Conservation (phyloP, 1,140 invertebrate genomes). For the Pentalonia nigronervosa region DNA sequence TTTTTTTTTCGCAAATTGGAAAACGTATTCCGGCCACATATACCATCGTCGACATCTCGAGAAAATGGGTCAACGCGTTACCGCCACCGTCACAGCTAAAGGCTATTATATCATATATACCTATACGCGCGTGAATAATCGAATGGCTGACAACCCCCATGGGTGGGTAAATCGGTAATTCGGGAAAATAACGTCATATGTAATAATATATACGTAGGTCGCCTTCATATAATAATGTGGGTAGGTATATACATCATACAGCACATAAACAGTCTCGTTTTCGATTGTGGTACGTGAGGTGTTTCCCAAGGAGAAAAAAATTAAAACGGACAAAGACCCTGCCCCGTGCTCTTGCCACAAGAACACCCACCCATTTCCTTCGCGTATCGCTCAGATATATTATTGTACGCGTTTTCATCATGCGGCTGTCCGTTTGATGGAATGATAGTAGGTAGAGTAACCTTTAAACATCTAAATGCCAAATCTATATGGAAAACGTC, state of each 20-base stretch:
- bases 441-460: neutral
- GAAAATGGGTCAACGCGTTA: neutral
- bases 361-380: neutral
- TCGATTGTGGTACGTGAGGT: neutral
- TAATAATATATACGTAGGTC: neutral
- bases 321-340: slow-evolving; percentile 11
- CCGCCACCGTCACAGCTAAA: neutral
- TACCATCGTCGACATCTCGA: neutral
- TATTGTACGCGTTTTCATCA: neutral
- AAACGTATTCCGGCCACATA: slow-evolving; percentile 45
- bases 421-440: slow-evolving; percentile 15
- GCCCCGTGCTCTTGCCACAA: no score
- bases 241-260: neutral
- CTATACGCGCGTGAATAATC: neutral
- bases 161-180: neutral
- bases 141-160: neutral
- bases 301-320: neutral
- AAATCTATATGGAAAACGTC: neutral
- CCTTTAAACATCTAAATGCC: slow-evolving; percentile 30
- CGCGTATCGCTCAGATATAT: neutral
- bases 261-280: neutral
- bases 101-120: neutral
- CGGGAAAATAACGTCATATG: neutral
- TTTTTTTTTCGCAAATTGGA: slow-evolving; percentile 15
- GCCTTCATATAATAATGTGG: no score